Evolutionary conservation across 1,140 invertebrate species (phyloP).

Genomic region (Drosophila mojavensis): DNA sequence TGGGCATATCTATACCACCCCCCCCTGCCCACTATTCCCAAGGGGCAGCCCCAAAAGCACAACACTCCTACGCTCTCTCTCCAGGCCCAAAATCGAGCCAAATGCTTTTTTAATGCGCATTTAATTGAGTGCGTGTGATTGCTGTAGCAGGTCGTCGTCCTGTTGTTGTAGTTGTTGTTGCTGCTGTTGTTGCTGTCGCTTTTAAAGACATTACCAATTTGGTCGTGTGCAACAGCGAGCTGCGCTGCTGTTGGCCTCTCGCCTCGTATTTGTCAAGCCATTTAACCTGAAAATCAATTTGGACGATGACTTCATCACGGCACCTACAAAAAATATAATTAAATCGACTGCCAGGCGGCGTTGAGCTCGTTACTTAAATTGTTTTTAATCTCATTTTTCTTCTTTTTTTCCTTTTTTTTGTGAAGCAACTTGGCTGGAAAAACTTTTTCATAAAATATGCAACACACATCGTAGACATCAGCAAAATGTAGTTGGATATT

Average conservation of each 20-base stretch:
- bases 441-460: constrained; percentile 37
- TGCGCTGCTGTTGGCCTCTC: constrained; percentile 1
- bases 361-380: not conserved
- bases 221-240: constrained; percentile 12
- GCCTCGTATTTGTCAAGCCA: constrained; percentile 61
- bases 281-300: constrained; percentile 77
- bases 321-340: constrained; percentile 60
- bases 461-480: constrained; percentile 33
- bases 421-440: constrained; percentile 3
- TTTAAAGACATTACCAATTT: constrained; percentile 54
- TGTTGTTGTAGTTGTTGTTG: constrained; percentile 2
- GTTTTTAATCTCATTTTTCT: not conserved
- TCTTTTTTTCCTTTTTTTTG: not conserved
- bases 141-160: constrained; percentile 7
- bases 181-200: constrained; percentile 20
- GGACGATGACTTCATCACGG: constrained; percentile 67
- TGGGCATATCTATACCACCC: constrained; percentile 3
- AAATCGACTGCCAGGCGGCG: constrained; percentile 39
- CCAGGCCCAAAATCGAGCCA: constrained; percentile 20
- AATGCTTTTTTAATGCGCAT: constrained; percentile 80
- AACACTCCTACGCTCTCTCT: not conserved
- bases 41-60: constrained; percentile 14
- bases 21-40: constrained; percentile 22
- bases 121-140: constrained; percentile 78
- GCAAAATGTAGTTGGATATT: constrained; percentile 27